These are phyloP conservation scores for Vanessa atalanta DNA, from an alignment of 1,140 invertebrate genomes.

Conservation along the genomic window DNA sequence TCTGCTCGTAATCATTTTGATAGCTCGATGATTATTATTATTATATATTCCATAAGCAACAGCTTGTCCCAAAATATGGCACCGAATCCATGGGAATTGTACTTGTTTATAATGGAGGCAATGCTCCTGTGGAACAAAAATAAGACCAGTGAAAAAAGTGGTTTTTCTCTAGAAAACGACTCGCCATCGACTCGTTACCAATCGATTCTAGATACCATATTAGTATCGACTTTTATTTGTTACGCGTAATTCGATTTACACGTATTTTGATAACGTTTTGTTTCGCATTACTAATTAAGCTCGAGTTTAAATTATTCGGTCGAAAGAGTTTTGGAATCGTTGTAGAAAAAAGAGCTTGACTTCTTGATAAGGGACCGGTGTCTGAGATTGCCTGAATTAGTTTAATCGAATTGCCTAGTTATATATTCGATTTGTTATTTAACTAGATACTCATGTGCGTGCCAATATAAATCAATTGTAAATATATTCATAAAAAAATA, in stretches of 20 bases:
- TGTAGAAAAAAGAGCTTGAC: neutral
- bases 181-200: slow-evolving; percentile 57
- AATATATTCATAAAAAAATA: neutral
- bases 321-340: neutral
- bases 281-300: slow-evolving; percentile 18
- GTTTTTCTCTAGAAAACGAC: slow-evolving; percentile 62
- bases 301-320: neutral
- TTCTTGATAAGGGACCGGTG: slow-evolving; percentile 3
- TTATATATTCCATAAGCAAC: neutral
- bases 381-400: neutral
- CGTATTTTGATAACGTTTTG: slow-evolving; percentile 21
- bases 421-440: too few relatives aligned
- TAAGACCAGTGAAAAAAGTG: slow-evolving; percentile 58
- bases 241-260: slow-evolving; percentile 31
- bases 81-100: slow-evolving; percentile 41
- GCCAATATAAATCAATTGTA: neutral
- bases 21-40: neutral
- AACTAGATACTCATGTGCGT: too few relatives aligned
- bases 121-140: slow-evolving; percentile 64
- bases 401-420: neutral
- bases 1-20: neutral
- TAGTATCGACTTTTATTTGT: slow-evolving; percentile 43
- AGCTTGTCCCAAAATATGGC: slow-evolving; percentile 39
- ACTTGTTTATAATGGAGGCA: slow-evolving; percentile 65
- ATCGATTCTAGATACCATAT: slow-evolving; percentile 55